phyloP scores from a whole-genome alignment of 2,113 vertebrate genomes.

The Thunnus thynnus region DNA sequence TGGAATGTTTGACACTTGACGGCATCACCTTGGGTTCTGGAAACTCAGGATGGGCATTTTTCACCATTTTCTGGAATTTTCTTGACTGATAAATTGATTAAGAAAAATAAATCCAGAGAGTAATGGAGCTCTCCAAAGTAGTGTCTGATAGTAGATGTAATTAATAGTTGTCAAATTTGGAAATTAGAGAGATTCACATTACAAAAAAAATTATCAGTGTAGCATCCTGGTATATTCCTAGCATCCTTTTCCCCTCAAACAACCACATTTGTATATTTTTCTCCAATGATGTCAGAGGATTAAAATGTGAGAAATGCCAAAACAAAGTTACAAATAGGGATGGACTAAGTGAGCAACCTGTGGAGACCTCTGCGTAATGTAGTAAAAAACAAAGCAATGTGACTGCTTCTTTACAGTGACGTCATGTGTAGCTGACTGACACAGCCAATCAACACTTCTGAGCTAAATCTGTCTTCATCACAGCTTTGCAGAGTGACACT shows the following conservation, averaged over 20 bases:
- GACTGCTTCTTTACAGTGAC: background rate
- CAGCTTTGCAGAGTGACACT: conserved; percentile 32
- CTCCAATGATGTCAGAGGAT: background rate
- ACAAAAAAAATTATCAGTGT: too few species aligned
- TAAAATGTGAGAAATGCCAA: background rate
- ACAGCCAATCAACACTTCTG: conserved; percentile 11
- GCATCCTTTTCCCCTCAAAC: background rate
- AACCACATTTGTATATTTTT: background rate
- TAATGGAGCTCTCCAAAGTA: too few species aligned
- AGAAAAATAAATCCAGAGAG: too few species aligned
- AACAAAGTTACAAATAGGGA: background rate
- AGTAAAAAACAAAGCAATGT: background rate
- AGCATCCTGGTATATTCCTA: too few species aligned
- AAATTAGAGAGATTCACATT: too few species aligned
- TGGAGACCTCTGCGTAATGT: background rate
- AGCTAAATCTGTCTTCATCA: conserved; percentile 28
- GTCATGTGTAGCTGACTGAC: background rate
- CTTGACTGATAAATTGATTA: too few species aligned
- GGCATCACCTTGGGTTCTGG: too few species aligned
- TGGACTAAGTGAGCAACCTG: background rate
- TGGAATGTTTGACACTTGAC: too few species aligned
- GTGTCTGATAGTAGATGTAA: background rate
- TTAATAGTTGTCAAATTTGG: background rate
- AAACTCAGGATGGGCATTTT: too few species aligned
- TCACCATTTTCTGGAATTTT: too few species aligned